Percentiles rank a stretch among this genome's conserved stretches.
Evolutionary conservation across 2,888 invertebrate genomes (phyloP).

Genomic region (Dastarcus helophoroides): DNA sequence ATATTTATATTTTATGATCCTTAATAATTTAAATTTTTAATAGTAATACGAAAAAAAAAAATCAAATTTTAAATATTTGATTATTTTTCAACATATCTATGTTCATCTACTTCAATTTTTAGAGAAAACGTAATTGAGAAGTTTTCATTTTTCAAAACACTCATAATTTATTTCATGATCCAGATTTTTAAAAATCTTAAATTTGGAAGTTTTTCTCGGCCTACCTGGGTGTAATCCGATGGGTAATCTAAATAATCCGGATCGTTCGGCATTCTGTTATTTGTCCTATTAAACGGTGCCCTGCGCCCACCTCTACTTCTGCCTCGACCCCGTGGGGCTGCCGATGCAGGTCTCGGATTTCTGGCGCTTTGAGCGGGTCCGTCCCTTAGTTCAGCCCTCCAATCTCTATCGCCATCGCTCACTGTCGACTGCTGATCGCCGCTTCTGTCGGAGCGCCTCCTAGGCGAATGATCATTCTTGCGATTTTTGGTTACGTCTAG

Average conservation of each 20-base stretch:
- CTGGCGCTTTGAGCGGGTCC: constrained; percentile 14
- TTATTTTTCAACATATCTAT: too few species aligned
- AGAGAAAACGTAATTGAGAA: too few species aligned
- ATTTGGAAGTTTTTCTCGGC: constrained; percentile 1
- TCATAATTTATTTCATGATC: too few species aligned
- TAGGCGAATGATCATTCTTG: constrained; percentile 49
- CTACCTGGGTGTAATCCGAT: constrained; percentile 38
- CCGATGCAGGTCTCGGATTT: constrained; percentile 23
- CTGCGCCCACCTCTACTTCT: constrained; percentile 40
- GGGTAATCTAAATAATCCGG: constrained; percentile 40
- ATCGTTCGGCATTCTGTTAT: constrained; percentile 37
- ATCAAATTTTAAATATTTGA: too few species aligned
- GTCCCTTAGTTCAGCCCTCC: constrained; percentile 29
- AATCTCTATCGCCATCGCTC: constrained; percentile 34
- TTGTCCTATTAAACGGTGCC: constrained; percentile 35
- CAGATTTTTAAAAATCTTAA: neutral
- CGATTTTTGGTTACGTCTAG: constrained; percentile 68
- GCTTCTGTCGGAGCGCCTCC: constrained; percentile 16
- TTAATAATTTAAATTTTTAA: too few species aligned
- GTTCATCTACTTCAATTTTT: too few species aligned
- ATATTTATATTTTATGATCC: too few species aligned
- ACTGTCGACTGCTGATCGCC: constrained; percentile 32
- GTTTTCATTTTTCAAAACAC: too few species aligned
- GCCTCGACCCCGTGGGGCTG: constrained; percentile 35
- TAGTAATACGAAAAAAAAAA: too few species aligned